phyloP scores from a whole-genome alignment of 2,113 vertebrate genomes.

The Parotia lawesii region DNA sequence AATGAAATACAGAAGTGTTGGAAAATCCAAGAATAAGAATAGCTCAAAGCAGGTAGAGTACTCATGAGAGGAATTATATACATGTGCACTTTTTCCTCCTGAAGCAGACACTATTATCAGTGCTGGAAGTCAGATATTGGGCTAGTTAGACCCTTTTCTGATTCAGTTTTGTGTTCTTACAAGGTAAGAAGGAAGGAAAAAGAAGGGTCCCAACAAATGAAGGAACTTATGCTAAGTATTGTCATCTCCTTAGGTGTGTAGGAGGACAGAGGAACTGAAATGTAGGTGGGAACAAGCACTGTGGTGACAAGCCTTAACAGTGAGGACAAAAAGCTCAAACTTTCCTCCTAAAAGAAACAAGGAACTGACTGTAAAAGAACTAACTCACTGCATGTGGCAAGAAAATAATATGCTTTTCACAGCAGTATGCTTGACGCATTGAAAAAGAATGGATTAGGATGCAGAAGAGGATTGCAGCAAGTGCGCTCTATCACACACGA shows the following conservation, averaged over 20 bases:
- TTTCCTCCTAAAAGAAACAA: background rate
- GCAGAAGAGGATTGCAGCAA: background rate
- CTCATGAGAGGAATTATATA: background rate
- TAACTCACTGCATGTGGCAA: background rate
- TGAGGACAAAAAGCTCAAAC: background rate
- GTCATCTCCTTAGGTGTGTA: background rate
- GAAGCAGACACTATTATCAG: background rate
- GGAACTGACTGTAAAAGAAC: background rate
- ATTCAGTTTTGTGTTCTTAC: background rate
- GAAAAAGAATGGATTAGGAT: background rate
- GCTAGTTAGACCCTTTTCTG: background rate
- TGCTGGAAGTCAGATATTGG: background rate
- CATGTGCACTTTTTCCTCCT: background rate
- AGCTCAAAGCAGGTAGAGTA: background rate
- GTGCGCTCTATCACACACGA: rapidly evolving
- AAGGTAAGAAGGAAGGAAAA: background rate
- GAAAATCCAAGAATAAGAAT: background rate
- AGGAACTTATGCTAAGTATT: background rate
- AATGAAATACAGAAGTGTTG: background rate
- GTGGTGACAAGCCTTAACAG: background rate
- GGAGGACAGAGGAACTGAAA: background rate
- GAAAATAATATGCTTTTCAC: background rate
- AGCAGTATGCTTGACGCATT: background rate
- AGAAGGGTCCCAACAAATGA: background rate
- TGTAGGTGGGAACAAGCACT: background rate